Evolutionary conservation across 2,113 vertebrate genomes (phyloP).

Genomic region (Galeopterus variegatus): DNA sequence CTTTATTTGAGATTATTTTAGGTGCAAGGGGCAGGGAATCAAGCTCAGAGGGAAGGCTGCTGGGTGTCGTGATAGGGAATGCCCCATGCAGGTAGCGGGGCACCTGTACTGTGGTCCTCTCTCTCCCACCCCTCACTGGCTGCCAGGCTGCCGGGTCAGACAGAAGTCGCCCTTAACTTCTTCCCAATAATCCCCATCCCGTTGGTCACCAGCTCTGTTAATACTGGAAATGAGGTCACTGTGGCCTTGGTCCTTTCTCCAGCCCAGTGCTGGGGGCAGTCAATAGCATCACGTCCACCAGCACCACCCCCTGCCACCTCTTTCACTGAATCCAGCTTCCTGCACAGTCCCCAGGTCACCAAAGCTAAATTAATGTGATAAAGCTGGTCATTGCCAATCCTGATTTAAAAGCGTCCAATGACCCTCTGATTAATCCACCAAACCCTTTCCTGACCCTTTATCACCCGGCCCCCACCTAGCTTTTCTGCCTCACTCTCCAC

Average conservation of each 20-base stretch:
- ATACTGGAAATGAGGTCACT: background rate
- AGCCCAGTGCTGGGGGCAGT: accelerated
- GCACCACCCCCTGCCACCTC: no score
- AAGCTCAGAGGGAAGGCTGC: background rate
- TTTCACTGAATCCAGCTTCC: accelerated
- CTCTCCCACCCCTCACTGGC: accelerated
- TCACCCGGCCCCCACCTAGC: no score
- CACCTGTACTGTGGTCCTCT: accelerated
- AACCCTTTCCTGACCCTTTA: accelerated
- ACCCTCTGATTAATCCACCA: no score
- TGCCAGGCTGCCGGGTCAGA: background rate
- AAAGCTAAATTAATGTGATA: no score
- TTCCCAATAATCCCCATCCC: no score
- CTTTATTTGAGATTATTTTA: background rate
- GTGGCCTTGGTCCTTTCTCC: background rate
- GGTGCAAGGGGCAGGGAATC: background rate
- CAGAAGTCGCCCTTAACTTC: background rate
- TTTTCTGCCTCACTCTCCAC: background rate
- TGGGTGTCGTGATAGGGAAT: accelerated
- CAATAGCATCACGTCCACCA: accelerated
- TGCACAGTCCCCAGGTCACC: background rate
- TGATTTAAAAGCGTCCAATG: accelerated
- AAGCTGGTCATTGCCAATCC: background rate
- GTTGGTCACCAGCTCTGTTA: accelerated
- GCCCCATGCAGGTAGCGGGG: accelerated